phyloP scores from a whole-genome alignment of 1,140 invertebrate species.

The Zaprionus africanus region DNA sequence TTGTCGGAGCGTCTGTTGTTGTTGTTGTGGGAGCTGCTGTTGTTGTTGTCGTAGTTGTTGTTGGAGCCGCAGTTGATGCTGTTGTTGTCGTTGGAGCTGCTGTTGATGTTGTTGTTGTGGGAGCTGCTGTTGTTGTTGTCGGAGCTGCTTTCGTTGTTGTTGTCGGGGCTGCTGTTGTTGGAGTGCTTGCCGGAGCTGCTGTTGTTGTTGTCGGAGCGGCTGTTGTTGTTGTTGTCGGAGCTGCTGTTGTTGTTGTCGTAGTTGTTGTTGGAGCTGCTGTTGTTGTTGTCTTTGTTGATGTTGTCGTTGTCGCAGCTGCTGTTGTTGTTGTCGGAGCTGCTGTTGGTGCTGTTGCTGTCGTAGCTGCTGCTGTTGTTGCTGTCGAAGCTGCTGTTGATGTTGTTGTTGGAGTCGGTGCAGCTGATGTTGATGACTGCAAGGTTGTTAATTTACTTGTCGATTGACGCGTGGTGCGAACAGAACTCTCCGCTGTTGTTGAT shows the following conservation, averaged over 20 bases:
- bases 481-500: neutral
- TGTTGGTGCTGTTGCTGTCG: slow-evolving; percentile 14
- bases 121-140: neutral
- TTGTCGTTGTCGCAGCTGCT: no score
- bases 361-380: no score
- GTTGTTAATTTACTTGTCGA: slow-evolving; percentile 9
- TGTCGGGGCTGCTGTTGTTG: no score
- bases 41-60: neutral
- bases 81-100: neutral
- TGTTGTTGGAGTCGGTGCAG: slow-evolving; percentile 2
- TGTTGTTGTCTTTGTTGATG: neutral
- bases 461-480: neutral
- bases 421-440: neutral
- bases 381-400: neutral
- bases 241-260: neutral
- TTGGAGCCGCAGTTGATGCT: neutral
- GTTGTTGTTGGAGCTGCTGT: no score
- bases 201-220: neutral
- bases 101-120: neutral
- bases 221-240: neutral
- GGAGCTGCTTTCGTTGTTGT: slow-evolving; percentile 1
- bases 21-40: neutral
- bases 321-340: no score
- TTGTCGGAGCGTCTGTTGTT: no score
- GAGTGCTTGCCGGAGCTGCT: neutral